Evolutionary conservation across 1,140 invertebrate species (phyloP), one percentile per base, ranked within the genome.

Genomic region (Ctenoplectra terminalis): DNA sequence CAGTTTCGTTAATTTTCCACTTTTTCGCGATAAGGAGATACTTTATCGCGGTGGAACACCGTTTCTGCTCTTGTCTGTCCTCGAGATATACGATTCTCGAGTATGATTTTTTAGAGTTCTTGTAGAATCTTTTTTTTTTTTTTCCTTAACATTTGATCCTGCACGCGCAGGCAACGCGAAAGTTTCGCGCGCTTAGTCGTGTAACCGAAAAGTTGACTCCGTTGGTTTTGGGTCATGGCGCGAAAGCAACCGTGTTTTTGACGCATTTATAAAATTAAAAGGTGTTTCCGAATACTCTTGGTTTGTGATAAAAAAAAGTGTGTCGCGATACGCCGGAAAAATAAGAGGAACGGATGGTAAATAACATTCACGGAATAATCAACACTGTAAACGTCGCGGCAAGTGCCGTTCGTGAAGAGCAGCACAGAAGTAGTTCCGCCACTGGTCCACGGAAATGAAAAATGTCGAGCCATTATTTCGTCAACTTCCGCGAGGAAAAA

Each of bases 371-470:
- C 26, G 29, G 58, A 34, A 34, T 23, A 61, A 60, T 1, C 31
- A 9, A 63, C 34, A 13, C 11, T 13, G 31, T 61, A 34, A 61
- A 61, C 34, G 23, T 40, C 1, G 13, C 0, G 34, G 34, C 20
- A 1, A 63, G 37, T 6, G 34, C 20, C 1, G 34, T 11, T 61
- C 6, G 60, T 23, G n/a, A 15, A 63, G 60, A 61, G 58, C 11
- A 61, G 17, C 58, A 23, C 20, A 20, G 20, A 61, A 63, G 60
- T n/a, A 63, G 31, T 63, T n/a, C 1, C 23, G 56, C n/a, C n/a
- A n/a, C n/a, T n/a, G 46, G 46, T 17, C n/a, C 11, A 13, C 11
- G 61, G 86, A 87, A 90, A 90, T 89, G 90, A 89, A 90, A 88
- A 87, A 88, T 46, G 26, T 29, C 26, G 43, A 11, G 20, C 15